phyloP scores from a whole-genome alignment of 2,888 invertebrate genomes.

The Tetragonisca angustula region DNA sequence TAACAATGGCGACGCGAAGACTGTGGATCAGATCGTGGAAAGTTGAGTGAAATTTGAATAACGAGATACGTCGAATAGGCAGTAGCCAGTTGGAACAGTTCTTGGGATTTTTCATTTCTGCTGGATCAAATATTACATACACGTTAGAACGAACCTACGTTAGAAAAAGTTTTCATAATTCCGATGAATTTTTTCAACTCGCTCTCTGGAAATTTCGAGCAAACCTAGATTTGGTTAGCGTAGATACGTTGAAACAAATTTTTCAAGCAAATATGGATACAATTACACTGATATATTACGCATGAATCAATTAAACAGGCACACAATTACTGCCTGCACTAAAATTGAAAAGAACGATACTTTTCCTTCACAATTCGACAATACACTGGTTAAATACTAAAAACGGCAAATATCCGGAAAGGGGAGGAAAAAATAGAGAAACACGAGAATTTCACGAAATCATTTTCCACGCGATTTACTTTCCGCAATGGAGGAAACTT shows the following conservation, averaged over 20 bases:
- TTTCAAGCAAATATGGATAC: too few relatives aligned
- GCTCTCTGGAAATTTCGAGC: background rate
- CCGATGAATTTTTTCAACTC: background rate
- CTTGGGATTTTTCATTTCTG: background rate
- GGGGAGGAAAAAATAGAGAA: background rate
- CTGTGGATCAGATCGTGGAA: background rate
- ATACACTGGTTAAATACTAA: background rate
- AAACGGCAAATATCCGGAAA: background rate
- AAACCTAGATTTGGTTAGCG: background rate
- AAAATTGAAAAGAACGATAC: background rate
- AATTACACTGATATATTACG: too few relatives aligned
- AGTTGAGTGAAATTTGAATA: background rate
- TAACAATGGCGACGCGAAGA: background rate
- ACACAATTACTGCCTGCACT: too few relatives aligned
- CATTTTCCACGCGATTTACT: conserved; percentile 34
- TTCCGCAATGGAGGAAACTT: background rate
- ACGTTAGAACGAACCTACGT: background rate
- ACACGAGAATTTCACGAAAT: conserved; percentile 21
- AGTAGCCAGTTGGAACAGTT: background rate
- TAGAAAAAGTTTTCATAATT: background rate
- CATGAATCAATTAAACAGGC: too few relatives aligned
- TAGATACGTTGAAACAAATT: background rate
- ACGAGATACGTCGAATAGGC: background rate
- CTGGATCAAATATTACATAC: background rate
- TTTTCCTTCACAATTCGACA: too few relatives aligned